A percentile compares a stretch with the other conserved stretches of the same genome.
These are phyloP conservation scores for Ridgeia piscesae DNA, from an alignment of 1,140 invertebrate genomes.

Conservation along the genomic window DNA sequence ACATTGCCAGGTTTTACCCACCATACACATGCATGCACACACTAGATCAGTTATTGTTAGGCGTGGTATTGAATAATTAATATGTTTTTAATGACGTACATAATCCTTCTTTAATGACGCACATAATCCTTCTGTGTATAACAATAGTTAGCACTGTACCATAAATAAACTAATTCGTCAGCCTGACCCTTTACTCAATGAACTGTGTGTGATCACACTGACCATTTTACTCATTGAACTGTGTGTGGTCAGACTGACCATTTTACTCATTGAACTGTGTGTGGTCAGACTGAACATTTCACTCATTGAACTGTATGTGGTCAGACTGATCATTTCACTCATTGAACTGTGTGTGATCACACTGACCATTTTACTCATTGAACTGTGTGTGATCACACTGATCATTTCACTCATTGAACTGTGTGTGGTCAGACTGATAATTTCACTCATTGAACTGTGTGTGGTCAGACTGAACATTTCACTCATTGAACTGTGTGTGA, in stretches of 20 bases:
- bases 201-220: neutral
- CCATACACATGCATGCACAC: too few species aligned
- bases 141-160: neutral
- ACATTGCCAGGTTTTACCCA: too few species aligned
- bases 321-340: neutral
- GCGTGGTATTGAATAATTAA: too few species aligned
- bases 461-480: too few species aligned
- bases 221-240: neutral
- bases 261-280: neutral
- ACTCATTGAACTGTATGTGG: neutral
- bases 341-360: neutral
- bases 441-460: too few species aligned
- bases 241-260: neutral
- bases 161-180: neutral
- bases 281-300: neutral
- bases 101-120: too few species aligned
- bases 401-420: neutral
- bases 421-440: neutral
- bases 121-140: neutral
- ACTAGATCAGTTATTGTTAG: too few species aligned
- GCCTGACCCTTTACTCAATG: neutral
- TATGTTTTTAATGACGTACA: too few species aligned
- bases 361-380: neutral
- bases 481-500: too few species aligned
- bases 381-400: neutral